Conservation (phyloP, 2,797 vertebrate species). For the Stomatorhinus walkeri region DNA sequence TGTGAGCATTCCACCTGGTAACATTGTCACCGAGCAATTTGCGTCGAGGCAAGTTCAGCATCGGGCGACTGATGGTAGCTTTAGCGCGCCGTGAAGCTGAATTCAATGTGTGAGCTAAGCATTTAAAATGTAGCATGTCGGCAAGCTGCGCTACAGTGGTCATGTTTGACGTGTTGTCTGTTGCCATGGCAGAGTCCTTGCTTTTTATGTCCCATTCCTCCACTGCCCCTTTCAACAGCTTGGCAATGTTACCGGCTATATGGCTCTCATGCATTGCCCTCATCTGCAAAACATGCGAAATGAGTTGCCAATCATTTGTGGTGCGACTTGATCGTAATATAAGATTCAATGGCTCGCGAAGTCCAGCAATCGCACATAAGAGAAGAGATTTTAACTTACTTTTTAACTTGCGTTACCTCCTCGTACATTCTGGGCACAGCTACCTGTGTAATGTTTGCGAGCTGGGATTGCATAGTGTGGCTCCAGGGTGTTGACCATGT, state of each 20-base stretch:
- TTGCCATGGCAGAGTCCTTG: neutral
- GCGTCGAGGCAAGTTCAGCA: neutral
- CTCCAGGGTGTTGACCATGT: conserved; percentile 9
- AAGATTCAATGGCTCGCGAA: too few species aligned
- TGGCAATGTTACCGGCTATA: neutral
- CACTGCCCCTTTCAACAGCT: neutral
- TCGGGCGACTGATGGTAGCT: neutral
- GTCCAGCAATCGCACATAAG: too few species aligned
- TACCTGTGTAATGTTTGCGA: neutral
- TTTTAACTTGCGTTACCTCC: too few species aligned
- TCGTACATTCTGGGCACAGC: too few species aligned
- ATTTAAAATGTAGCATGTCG: neutral
- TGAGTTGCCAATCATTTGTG: neutral
- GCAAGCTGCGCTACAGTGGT: neutral
- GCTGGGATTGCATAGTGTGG: neutral
- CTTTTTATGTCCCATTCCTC: neutral
- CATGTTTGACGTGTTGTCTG: neutral
- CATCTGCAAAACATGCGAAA: neutral
- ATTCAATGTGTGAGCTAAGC: neutral
- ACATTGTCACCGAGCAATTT: neutral
- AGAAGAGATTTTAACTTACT: too few species aligned
- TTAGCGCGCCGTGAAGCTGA: neutral
- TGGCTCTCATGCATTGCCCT: conserved; percentile 6
- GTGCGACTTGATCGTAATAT: too few species aligned
- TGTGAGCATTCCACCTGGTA: neutral